Percentiles rank a stretch among this genome's conserved stretches.
These are phyloP conservation scores for Strix uralensis DNA, from an alignment of 2,113 vertebrate genomes.

Conservation along the genomic window DNA sequence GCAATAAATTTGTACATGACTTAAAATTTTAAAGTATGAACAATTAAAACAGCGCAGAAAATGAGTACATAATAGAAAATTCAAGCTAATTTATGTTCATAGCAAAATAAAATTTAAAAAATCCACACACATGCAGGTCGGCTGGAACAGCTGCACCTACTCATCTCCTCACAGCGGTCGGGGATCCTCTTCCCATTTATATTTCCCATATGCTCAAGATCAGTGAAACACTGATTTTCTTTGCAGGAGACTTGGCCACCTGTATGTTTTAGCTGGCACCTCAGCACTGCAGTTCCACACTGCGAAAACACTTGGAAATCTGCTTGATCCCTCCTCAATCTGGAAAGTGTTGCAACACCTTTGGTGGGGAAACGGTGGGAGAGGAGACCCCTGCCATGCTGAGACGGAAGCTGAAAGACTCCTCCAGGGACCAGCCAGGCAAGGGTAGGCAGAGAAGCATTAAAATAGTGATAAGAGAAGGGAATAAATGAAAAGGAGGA, in stretches of 20 bases:
- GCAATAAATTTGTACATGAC: not conserved
- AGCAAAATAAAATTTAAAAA: not conserved
- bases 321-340: fast-evolving
- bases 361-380: not conserved
- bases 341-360: not conserved
- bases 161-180: fast-evolving
- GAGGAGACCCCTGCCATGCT: not conserved
- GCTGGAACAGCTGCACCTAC: not conserved
- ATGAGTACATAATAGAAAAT: not conserved
- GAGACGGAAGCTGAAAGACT: not conserved
- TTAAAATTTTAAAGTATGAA: not conserved
- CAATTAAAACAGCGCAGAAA: not conserved
- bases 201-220: not conserved
- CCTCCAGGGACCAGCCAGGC: too few species aligned
- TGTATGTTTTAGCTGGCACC: not conserved
- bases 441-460: not conserved
- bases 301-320: not conserved
- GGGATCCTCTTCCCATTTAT: not conserved
- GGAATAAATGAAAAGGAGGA: not conserved
- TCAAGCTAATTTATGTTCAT: not conserved
- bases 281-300: fast-evolving
- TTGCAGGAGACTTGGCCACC: not conserved
- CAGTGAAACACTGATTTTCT: not conserved
- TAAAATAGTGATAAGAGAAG: not conserved
- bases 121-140: fast-evolving